A percentile compares a stretch with the other conserved stretches of the same genome.
Conservation (phyloP, 2,113 vertebrate species). For the Notarius lentiginosus region DNA sequence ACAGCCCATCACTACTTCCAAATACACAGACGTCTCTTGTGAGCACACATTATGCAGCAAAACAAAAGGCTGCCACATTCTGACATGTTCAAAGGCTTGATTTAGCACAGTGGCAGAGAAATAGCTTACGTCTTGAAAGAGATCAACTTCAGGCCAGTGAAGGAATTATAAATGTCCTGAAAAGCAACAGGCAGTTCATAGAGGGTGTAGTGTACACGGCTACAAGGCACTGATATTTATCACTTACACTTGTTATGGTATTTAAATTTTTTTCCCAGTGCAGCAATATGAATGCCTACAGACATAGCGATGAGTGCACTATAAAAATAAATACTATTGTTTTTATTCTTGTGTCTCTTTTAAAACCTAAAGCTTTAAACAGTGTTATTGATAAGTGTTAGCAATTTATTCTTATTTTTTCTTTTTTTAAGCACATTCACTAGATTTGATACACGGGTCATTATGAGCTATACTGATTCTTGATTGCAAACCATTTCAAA, state of each 20-base stretch:
- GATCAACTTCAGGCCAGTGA: conserved; percentile 20
- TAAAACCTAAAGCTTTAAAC: background rate
- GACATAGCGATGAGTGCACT: background rate
- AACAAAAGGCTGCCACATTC: conserved; percentile 76
- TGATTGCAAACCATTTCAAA: background rate
- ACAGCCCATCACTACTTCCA: conserved; percentile 69
- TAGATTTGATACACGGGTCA: background rate
- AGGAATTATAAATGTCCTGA: background rate
- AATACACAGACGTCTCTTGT: conserved; percentile 72
- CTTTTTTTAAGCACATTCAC: background rate
- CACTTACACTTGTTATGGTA: background rate
- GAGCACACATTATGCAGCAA: conserved; percentile 69
- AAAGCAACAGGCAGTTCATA: background rate
- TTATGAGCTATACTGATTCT: background rate
- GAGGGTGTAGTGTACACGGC: background rate
- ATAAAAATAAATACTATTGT: background rate
- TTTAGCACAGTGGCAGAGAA: conserved; percentile 64
- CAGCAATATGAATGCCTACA: background rate
- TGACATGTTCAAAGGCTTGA: conserved; percentile 72
- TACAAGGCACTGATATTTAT: background rate
- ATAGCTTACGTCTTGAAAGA: conserved; percentile 70
- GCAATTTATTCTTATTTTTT: background rate
- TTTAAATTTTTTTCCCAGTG: background rate
- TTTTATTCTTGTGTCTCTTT: background rate
- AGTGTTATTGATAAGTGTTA: background rate